A percentile compares a stretch with the other conserved stretches of the same genome.
phyloP scores from a whole-genome alignment of 2,888 invertebrate species.

The Cylindroiulus punctatus region DNA sequence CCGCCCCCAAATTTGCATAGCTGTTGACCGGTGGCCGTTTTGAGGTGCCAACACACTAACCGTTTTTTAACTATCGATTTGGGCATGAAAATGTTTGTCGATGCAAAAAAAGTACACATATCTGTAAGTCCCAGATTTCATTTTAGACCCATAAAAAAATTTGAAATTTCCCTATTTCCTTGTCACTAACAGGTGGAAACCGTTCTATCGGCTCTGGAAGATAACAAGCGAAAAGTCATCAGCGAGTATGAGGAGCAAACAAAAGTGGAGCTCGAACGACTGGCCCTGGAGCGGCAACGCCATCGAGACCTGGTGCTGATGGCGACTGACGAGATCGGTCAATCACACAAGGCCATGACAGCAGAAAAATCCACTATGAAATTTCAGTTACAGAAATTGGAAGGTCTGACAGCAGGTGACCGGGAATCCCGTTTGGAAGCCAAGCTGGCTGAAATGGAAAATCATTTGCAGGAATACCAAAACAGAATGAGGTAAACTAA shows the following conservation, averaged over 20 bases:
- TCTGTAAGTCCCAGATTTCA: too few relatives aligned
- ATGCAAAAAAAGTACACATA: too few relatives aligned
- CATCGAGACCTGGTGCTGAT: not conserved
- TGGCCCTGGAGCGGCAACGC: not conserved
- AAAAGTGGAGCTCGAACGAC: not conserved
- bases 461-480: conserved; percentile 17
- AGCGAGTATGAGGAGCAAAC: not conserved
- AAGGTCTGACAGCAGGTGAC: not conserved
- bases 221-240: not conserved
- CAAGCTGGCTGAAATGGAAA: conserved; percentile 26
- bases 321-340: not conserved
- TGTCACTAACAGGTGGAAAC: not conserved
- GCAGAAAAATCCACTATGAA: not conserved
- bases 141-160: too few relatives aligned
- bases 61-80: too few relatives aligned
- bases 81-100: too few relatives aligned
- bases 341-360: not conserved
- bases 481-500: conserved; percentile 21
- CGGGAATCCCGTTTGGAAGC: not conserved
- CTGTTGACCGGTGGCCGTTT: too few relatives aligned
- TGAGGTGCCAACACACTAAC: too few relatives aligned
- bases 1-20: too few relatives aligned
- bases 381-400: not conserved
- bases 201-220: not conserved
- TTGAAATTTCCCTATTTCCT: too few relatives aligned